phyloP scores from a whole-genome alignment of 2,888 invertebrate genomes.

The Sepiola atlantica region DNA sequence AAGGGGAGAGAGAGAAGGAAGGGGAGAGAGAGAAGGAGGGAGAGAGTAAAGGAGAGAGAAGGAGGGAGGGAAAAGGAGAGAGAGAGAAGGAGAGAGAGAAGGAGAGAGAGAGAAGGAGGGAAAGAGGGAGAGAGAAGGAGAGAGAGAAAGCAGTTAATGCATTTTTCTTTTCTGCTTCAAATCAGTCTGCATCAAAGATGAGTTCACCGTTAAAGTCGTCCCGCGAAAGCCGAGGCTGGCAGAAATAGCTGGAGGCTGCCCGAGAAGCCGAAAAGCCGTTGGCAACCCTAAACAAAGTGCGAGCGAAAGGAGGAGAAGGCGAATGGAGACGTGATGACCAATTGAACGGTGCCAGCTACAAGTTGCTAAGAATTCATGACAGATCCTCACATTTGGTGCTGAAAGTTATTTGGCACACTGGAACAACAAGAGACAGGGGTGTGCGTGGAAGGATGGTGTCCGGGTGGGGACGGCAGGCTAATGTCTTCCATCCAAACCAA shows the following conservation, averaged over 20 bases:
- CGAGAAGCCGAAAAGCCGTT: not conserved
- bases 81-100: too few species aligned
- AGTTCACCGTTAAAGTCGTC: not conserved
- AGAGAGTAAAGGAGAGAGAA: too few species aligned
- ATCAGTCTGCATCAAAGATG: not conserved
- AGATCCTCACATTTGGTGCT: not conserved
- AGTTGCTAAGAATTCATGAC: slow-evolving; percentile 11
- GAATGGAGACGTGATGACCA: not conserved
- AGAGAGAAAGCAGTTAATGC: not conserved
- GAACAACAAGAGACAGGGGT: not conserved
- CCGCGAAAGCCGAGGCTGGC: not conserved
- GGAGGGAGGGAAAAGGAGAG: too few species aligned
- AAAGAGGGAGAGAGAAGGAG: too few species aligned
- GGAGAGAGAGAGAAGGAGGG: too few species aligned
- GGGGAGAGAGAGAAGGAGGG: too few species aligned
- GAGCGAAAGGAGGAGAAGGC: not conserved
- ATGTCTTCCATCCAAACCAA: not conserved
- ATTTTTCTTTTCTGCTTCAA: not conserved
- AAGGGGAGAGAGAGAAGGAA: too few species aligned
- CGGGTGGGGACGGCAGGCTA: not conserved
- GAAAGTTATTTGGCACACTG: slow-evolving; percentile 6
- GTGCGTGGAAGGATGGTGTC: too few species aligned
- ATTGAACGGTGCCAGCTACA: not conserved
- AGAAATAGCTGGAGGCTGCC: not conserved
- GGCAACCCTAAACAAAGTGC: not conserved